These are phyloP conservation scores for Colossoma macropomum DNA, from an alignment of 2,113 vertebrate genomes.

Conservation along the genomic window DNA sequence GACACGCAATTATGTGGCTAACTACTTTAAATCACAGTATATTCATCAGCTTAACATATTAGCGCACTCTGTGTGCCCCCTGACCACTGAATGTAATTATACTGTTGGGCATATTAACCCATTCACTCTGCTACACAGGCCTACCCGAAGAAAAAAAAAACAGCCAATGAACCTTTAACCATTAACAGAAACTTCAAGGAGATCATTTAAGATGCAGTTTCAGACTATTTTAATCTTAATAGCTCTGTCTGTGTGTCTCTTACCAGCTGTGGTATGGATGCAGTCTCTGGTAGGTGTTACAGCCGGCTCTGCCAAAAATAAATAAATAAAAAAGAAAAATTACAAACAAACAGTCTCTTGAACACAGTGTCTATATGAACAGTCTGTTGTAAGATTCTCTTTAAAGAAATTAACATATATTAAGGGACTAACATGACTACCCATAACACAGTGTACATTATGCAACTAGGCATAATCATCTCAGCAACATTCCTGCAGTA, in stretches of 20 bases:
- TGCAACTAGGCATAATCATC: too few species aligned
- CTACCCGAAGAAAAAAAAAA: background rate
- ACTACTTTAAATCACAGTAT: background rate
- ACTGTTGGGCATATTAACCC: background rate
- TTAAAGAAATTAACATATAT: too few species aligned
- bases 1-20: conserved; percentile 18
- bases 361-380: too few species aligned
- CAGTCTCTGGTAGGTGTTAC: background rate
- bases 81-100: background rate
- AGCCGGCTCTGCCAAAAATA: background rate
- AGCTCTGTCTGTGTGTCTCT: background rate
- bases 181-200: background rate
- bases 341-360: background rate
- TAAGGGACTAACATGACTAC: too few species aligned
- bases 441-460: too few species aligned
- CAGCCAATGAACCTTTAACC: background rate
- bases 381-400: too few species aligned
- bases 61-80: background rate
- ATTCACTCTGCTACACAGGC: background rate
- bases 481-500: too few species aligned
- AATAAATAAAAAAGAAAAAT: background rate
- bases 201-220: background rate
- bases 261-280: background rate
- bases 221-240: background rate
- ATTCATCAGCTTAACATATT: background rate